Base-by-base conservation (phyloP, 2,888 invertebrate genomes). In the Mythimna pallens region DNA sequence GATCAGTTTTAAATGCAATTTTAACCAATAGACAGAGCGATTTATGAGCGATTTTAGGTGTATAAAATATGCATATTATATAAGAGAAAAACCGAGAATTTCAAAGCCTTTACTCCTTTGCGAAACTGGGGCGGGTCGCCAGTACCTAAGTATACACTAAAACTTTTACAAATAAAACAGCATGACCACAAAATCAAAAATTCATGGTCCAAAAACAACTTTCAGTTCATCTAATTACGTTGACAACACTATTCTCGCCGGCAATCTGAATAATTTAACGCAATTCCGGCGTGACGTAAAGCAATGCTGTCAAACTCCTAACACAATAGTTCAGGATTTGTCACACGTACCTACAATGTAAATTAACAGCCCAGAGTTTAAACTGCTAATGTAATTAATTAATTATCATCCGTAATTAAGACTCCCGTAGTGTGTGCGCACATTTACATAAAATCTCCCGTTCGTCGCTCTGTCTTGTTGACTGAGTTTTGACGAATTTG, bases 371-470 rank as follows among this genome's bases (percentile, higher is more conserved):
- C 70, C 72, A 58, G 82, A 88, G 88, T 87, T 86, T 86, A 87
- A 87, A 88, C 84, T 88, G 89, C 76, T 88, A 88, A 90, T 86
- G 82, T 87, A 87, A 86, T 87, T 89, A 87, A 86, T 87, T 89
- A 89, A 90, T 90, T 90, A 90, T 89, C 89, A 90, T 88, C 85
- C 85, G 86, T 89, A 87, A 90, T 89, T 90, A 83, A 85, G 87
- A 89, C 83, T 89, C 85, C 76, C 73, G 79, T 80, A 73, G 82
- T 87, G 78, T 83, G 82, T 83, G 77, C 81, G 73, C 63, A 75
- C 76, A 89, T 89, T 88, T 83, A 71, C 89, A 87, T 86, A 80
- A 76, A 75, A 73, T 64, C 65, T 22, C 30, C 50, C 43, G 77
- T 71, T 50, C 67, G 9, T 14, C 80, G 57, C 58, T 22, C 40